phyloP scores from a whole-genome alignment of 2,797 vertebrate genomes.

The Pseudochirops cupreus region DNA sequence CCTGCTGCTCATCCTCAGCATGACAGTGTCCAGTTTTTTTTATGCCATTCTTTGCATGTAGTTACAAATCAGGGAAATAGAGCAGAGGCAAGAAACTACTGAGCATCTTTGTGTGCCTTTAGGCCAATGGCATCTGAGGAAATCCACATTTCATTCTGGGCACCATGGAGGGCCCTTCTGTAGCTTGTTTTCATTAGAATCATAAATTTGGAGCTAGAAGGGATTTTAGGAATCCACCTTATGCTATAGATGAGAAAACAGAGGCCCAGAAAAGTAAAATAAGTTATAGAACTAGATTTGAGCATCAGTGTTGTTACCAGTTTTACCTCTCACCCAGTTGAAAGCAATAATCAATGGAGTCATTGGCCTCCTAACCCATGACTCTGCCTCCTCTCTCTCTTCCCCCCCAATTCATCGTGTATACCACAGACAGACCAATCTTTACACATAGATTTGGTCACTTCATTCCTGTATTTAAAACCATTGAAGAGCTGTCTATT shows the following conservation, averaged over 20 bases:
- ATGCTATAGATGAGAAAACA: constrained; percentile 2
- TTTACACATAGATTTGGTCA: too few relatives aligned
- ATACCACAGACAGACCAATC: not conserved
- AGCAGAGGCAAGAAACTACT: not conserved
- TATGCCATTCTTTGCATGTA: not conserved
- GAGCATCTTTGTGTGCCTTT: not conserved
- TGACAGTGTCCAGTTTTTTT: not conserved
- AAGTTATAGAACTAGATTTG: constrained; percentile 9
- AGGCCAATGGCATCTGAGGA: not conserved
- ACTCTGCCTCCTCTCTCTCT: not conserved
- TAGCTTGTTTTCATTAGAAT: not conserved
- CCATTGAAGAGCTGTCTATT: too few relatives aligned
- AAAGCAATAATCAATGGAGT: not conserved
- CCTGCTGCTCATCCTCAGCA: not conserved
- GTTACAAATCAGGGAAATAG: not conserved
- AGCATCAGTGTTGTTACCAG: not conserved
- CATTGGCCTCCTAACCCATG: not conserved
- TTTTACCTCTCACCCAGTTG: not conserved
- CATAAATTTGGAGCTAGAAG: not conserved
- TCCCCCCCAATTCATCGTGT: not conserved
- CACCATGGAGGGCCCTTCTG: not conserved
- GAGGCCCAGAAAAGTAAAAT: not conserved
- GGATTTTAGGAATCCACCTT: not conserved
- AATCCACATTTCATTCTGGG: not conserved
- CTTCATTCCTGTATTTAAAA: too few relatives aligned